A percentile compares a stretch with the other conserved stretches of the same genome.
Evolutionary conservation across 37 sponge, comb jelly and placozoan species (phyloP).

Genomic region (Aplysina aerophoba): DNA sequence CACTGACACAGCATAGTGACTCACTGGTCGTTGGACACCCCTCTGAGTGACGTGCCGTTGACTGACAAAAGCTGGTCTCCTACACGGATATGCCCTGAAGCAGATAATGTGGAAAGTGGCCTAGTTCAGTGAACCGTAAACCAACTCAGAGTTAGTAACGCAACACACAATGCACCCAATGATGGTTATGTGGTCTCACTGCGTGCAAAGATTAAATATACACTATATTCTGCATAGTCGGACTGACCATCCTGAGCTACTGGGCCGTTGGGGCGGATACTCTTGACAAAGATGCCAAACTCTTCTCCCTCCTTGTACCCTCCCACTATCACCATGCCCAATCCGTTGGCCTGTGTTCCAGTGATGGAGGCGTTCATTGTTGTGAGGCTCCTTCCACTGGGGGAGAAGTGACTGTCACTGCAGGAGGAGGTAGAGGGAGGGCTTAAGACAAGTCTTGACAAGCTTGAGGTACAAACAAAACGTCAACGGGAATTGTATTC

Average conservation of each 20-base stretch:
- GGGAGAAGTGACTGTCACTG: no score
- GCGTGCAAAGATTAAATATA: no score
- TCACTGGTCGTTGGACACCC: constrained; percentile 71
- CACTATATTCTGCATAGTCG: no score
- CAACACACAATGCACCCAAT: no score
- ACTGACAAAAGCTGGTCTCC: constrained; percentile 76
- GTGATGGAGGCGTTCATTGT: background rate
- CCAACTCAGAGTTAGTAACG: no score
- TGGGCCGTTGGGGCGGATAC: constrained; percentile 34
- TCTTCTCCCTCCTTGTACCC: constrained; percentile 22
- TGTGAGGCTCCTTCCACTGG: no score
- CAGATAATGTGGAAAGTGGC: background rate
- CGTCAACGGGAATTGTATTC: no score
- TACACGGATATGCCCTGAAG: constrained; percentile 52
- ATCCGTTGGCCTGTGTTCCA: background rate
- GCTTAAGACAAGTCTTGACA: no score
- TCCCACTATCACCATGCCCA: constrained; percentile 36
- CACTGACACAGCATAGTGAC: background rate
- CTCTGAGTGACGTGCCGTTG: constrained; percentile 62
- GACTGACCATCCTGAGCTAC: constrained; percentile 62
- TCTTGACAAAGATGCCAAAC: constrained; percentile 80
- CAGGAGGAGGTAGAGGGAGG: no score
- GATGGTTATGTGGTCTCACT: no score
- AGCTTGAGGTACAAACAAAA: no score
- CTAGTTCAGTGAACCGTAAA: no score